These are phyloP conservation scores for Pseudochaenichthys georgianus DNA, from an alignment of 2,797 vertebrate genomes.

Conservation along the genomic window DNA sequence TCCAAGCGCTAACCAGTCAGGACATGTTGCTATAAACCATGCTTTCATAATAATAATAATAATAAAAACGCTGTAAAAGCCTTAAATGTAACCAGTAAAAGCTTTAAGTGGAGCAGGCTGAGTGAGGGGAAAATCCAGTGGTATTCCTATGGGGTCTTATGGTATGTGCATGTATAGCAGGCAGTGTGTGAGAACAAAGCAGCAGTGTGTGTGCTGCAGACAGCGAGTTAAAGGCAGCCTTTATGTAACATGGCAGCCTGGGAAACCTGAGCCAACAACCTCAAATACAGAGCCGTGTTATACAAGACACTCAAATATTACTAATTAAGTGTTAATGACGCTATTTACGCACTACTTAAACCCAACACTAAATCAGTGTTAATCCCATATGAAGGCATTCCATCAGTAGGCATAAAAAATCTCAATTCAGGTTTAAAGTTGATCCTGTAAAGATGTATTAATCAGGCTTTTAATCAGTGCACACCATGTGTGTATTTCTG, in stretches of 20 bases:
- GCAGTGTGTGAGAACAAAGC: constrained; percentile 57
- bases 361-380: neutral
- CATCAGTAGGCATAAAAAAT: too few species aligned
- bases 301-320: neutral
- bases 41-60: neutral
- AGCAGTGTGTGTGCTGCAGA: constrained; percentile 46
- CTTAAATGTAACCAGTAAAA: neutral
- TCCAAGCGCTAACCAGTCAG: neutral
- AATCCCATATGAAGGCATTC: neutral
- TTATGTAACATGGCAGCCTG: constrained; percentile 29
- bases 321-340: neutral
- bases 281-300: constrained; percentile 6
- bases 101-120: neutral
- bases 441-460: too few species aligned
- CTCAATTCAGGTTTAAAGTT: too few species aligned
- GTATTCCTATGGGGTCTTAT: constrained; percentile 18
- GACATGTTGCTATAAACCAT: neutral
- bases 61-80: neutral
- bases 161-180: constrained; percentile 46
- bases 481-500: too few species aligned
- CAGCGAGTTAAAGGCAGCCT: constrained; percentile 45
- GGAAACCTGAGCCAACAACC: constrained; percentile 31
- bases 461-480: too few species aligned
- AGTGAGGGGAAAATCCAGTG: neutral
- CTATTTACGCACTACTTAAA: neutral